Conservation (phyloP, 2,113 vertebrate species). For the Leptobrachium ailaonicum region DNA sequence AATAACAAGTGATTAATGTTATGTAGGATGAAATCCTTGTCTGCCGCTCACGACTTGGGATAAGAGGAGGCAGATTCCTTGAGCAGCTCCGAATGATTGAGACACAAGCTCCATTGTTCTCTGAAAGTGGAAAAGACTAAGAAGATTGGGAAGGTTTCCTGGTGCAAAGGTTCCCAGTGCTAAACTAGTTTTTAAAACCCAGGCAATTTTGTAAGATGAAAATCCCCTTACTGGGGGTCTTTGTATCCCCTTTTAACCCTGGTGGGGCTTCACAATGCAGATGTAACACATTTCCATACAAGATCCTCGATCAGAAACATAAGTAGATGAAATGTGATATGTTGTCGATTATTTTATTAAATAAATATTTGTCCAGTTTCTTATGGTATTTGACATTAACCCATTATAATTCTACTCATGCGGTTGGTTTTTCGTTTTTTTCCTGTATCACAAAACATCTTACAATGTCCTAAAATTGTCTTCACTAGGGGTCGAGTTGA, state of each 20-base stretch:
- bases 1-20: slow-evolving; percentile 46
- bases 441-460: no score
- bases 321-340: no score
- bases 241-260: background rate
- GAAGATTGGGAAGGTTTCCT: slow-evolving; percentile 37
- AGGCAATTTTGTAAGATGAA: slow-evolving; percentile 12
- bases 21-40: slow-evolving; percentile 46
- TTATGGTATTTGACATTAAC: no score
- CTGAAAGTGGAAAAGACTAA: slow-evolving; percentile 14
- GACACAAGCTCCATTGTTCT: slow-evolving; percentile 48
- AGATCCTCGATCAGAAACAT: background rate
- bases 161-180: slow-evolving; percentile 42
- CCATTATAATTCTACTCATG: no score
- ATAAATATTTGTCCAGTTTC: no score
- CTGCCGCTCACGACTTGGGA: slow-evolving; percentile 39
- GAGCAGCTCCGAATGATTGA: slow-evolving; percentile 33
- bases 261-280: background rate
- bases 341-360: no score
- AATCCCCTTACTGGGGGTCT: slow-evolving; percentile 11
- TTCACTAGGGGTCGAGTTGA: no score
- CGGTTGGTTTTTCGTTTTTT: no score
- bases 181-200: slow-evolving; percentile 31
- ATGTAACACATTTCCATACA: background rate
- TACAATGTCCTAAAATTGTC: no score
- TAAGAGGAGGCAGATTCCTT: slow-evolving; percentile 35